phyloP scores from a whole-genome alignment of 2,113 vertebrate genomes.

The Gobius niger region DNA sequence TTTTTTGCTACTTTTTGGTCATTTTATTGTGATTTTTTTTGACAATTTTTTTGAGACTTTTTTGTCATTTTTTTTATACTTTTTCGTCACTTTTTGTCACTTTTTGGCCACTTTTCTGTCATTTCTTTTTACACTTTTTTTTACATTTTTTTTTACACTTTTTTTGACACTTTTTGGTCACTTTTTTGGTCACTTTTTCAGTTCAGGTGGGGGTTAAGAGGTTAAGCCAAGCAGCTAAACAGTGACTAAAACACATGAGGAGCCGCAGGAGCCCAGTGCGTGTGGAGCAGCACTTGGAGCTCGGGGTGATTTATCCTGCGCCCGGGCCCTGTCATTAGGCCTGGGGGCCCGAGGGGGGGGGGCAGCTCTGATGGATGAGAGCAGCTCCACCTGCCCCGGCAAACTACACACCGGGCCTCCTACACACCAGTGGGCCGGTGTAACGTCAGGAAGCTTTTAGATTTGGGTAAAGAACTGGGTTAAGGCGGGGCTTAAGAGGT shows the following conservation, averaged over 20 bases:
- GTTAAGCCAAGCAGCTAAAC: no score
- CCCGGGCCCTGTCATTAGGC: constrained; percentile 73
- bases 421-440: no score
- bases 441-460: no score
- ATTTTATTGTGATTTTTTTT: background rate
- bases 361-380: constrained; percentile 54
- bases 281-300: constrained; percentile 54
- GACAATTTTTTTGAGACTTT: no score
- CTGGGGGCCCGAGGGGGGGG: constrained; percentile 43
- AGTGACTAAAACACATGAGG: no score
- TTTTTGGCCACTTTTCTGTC: background rate
- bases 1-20: no score
- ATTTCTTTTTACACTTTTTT: no score
- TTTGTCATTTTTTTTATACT: background rate
- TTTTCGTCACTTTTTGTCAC: background rate
- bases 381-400: constrained; percentile 16
- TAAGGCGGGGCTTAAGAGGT: no score
- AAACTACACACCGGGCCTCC: constrained; percentile 15
- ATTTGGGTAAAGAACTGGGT: no score
- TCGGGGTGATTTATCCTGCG: constrained; percentile 77
- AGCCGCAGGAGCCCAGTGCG: no score
- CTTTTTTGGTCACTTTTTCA: background rate
- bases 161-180: background rate
- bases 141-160: background rate
- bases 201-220: no score